phyloP scores from a whole-genome alignment of 2,113 vertebrate genomes.

The Dipodomys spectabilis region DNA sequence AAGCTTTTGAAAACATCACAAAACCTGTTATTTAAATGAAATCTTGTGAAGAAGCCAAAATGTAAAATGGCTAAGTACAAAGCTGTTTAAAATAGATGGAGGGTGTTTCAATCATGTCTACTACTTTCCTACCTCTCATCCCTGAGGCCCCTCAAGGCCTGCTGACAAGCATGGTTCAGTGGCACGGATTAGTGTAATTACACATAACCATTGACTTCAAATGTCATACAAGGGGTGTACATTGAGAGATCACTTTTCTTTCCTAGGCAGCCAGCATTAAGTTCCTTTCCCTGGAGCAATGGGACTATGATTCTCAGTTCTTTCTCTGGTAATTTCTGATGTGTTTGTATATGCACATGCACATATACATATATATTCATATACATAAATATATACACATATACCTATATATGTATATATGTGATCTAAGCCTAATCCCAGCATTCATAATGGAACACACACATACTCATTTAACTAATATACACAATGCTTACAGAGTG shows the following conservation, averaged over 20 bases:
- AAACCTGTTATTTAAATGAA: conserved; percentile 53
- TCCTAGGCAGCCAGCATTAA: fast-evolving
- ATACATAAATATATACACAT: too few species aligned
- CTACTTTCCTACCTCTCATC: not conserved
- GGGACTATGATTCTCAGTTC: not conserved
- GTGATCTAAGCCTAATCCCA: too few species aligned
- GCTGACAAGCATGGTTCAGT: not conserved
- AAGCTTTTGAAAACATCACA: conserved; percentile 39
- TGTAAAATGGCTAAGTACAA: not conserved
- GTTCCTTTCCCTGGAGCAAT: not conserved
- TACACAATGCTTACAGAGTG: not conserved
- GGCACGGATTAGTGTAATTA: not conserved
- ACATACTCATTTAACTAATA: not conserved
- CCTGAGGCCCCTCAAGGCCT: not conserved
- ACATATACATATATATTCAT: not conserved
- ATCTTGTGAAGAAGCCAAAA: not conserved
- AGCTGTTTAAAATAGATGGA: not conserved
- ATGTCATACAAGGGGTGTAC: not conserved
- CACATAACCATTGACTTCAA: not conserved
- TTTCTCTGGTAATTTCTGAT: not conserved
- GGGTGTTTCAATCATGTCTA: not conserved
- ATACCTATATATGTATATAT: too few species aligned
- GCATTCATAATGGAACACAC: too few species aligned
- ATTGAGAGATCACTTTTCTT: not conserved
- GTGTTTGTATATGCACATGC: not conserved